Percentiles rank a stretch among this genome's conserved stretches.
Evolutionary conservation across 1,140 invertebrate genomes (phyloP).

Genomic region (Drosophila erecta): DNA sequence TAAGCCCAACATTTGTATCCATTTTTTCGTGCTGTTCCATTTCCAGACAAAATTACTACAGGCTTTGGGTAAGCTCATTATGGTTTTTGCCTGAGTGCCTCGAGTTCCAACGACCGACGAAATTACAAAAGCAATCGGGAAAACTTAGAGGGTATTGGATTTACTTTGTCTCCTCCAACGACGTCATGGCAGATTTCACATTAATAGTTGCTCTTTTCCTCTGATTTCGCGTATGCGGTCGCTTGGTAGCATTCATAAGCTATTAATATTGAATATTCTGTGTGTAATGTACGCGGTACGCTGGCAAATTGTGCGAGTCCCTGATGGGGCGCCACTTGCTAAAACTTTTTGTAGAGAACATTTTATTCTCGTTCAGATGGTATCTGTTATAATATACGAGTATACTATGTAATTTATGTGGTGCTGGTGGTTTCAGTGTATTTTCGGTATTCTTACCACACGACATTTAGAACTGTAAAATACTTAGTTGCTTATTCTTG

Average conservation of each 20-base stretch:
- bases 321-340: background rate
- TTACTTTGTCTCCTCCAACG: background rate
- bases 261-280: slow-evolving; percentile 7
- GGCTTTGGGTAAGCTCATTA: slow-evolving; percentile 26
- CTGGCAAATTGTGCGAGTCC: background rate
- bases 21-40: background rate
- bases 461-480: slow-evolving; percentile 13
- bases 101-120: background rate
- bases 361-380: no score
- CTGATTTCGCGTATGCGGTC: background rate
- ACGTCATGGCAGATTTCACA: background rate
- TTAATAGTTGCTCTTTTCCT: background rate
- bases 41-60: background rate
- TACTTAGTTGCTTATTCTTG: slow-evolving; percentile 1
- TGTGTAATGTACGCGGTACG: background rate
- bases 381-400: no score
- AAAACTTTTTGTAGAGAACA: no score
- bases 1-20: background rate
- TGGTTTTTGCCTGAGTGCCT: slow-evolving; percentile 2
- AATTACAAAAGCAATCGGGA: background rate
- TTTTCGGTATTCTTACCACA: slow-evolving; percentile 6
- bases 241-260: background rate
- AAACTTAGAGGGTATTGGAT: background rate
- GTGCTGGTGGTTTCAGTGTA: background rate
- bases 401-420: no score